phyloP scores from a whole-genome alignment of 1,140 invertebrate species.

The Potamilus streckersoni region DNA sequence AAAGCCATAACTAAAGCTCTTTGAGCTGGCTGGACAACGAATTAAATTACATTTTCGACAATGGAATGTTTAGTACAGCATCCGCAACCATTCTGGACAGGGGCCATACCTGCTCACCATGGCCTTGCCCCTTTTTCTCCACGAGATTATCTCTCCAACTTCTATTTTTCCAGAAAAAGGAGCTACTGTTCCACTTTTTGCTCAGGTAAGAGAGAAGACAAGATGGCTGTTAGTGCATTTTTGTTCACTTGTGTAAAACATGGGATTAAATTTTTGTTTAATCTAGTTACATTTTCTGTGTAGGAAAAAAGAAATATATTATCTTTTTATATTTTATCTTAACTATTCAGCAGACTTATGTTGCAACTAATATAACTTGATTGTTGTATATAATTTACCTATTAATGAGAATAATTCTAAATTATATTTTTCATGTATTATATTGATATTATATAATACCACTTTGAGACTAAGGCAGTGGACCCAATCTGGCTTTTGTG shows the following conservation, averaged over 20 bases:
- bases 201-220: constrained; percentile 13
- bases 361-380: background rate
- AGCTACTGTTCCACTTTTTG: constrained; percentile 19
- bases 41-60: constrained; percentile 15
- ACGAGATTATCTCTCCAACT: constrained; percentile 27
- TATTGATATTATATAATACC: too few species aligned
- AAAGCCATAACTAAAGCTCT: constrained; percentile 25
- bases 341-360: background rate
- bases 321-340: background rate
- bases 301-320: background rate
- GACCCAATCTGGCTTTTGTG: too few species aligned
- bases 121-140: constrained; percentile 25
- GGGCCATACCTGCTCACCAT: constrained; percentile 13
- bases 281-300: background rate
- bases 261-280: background rate
- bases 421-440: too few species aligned
- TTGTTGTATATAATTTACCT: too few species aligned
- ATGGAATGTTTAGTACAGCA: constrained; percentile 32
- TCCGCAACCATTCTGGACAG: constrained; percentile 27
- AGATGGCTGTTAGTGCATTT: too few species aligned
- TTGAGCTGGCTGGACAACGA: constrained; percentile 31
- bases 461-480: too few species aligned
- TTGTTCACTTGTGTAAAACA: background rate
- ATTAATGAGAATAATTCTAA: too few species aligned
- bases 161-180: constrained; percentile 23